phyloP scores from a whole-genome alignment of 2,888 invertebrate genomes.

The Nineta flava region DNA sequence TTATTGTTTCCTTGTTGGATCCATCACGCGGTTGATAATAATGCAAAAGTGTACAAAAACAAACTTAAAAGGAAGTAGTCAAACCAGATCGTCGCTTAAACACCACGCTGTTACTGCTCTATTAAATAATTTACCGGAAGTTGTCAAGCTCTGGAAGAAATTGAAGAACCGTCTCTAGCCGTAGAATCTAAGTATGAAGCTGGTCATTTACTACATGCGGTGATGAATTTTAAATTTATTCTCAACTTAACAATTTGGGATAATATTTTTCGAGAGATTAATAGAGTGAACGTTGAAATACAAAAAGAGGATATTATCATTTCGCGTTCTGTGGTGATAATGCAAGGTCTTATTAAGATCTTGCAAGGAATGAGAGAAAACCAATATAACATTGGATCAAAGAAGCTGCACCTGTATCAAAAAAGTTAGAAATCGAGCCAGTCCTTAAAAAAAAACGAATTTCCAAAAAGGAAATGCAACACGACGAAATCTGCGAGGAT shows the following conservation, averaged over 20 bases:
- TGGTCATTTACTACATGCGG: slow-evolving; percentile 8
- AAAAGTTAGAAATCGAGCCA: neutral
- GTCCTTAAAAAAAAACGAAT: neutral
- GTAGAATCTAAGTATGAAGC: slow-evolving; percentile 9
- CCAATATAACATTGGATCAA: neutral
- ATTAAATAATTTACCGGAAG: slow-evolving; percentile 1
- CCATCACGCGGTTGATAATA: slow-evolving; percentile 6
- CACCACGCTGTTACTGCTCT: slow-evolving; percentile 7
- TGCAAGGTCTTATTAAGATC: slow-evolving; percentile 9
- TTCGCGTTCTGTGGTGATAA: slow-evolving; percentile 3
- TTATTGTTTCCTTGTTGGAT: slow-evolving; percentile 1
- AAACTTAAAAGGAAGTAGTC: slow-evolving; percentile 10
- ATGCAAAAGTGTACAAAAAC: slow-evolving; percentile 8
- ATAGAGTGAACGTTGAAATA: slow-evolving; percentile 1
- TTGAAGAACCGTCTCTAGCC: slow-evolving; percentile 7
- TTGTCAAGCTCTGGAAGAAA: slow-evolving; percentile 4
- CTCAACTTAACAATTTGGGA: slow-evolving; percentile 9
- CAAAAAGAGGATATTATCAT: slow-evolving; percentile 6
- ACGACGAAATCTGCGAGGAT: too few relatives aligned
- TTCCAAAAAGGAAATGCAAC: too few relatives aligned
- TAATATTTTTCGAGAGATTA: slow-evolving; percentile 5
- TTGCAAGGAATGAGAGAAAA: slow-evolving; percentile 2
- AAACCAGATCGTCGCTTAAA: slow-evolving; percentile 10
- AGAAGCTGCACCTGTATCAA: neutral
- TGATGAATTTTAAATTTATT: slow-evolving; percentile 11